phyloP scores from a whole-genome alignment of 1,140 invertebrate species.

The Delia radicum region DNA sequence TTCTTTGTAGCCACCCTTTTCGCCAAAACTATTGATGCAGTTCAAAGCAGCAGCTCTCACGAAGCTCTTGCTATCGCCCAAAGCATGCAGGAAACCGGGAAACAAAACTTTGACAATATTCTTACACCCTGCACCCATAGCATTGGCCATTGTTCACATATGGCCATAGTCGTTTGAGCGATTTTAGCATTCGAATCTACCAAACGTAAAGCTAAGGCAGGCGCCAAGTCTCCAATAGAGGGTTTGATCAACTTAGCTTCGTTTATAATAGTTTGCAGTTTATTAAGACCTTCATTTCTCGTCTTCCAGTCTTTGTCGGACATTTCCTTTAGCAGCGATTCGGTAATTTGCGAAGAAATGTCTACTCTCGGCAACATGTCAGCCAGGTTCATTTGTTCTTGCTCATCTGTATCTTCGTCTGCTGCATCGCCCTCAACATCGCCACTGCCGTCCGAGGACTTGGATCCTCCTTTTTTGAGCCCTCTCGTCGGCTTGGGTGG shows the following conservation, averaged over 20 bases:
- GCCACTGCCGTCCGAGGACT: not conserved
- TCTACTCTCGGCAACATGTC: conserved; percentile 77
- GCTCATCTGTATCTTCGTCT: conserved; percentile 52
- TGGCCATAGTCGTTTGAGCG: conserved; percentile 75
- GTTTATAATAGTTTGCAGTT: conserved; percentile 61
- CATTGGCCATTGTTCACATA: conserved; percentile 73
- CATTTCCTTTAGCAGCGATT: conserved; percentile 77
- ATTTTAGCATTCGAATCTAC: conserved; percentile 91
- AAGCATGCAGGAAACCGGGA: conserved; percentile 77
- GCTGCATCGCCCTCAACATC: conserved; percentile 53
- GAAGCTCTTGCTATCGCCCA: conserved; percentile 70
- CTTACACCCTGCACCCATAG: conserved; percentile 80
- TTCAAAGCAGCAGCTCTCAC: conserved; percentile 75
- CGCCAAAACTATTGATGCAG: conserved; percentile 81
- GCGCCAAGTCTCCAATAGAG: conserved; percentile 79
- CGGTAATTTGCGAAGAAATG: conserved; percentile 83
- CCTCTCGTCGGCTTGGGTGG: conserved; percentile 73
- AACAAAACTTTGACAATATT: conserved; percentile 78
- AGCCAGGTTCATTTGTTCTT: conserved; percentile 61
- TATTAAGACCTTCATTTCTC: conserved; percentile 53
- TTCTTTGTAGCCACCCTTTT: conserved; percentile 75
- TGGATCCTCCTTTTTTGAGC: conserved; percentile 31
- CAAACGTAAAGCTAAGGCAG: conserved; percentile 72
- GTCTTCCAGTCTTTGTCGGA: conserved; percentile 95
- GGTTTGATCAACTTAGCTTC: conserved; percentile 80